Base-by-base conservation (phyloP, 2,888 invertebrate genomes). In the Alitta virens region DNA sequence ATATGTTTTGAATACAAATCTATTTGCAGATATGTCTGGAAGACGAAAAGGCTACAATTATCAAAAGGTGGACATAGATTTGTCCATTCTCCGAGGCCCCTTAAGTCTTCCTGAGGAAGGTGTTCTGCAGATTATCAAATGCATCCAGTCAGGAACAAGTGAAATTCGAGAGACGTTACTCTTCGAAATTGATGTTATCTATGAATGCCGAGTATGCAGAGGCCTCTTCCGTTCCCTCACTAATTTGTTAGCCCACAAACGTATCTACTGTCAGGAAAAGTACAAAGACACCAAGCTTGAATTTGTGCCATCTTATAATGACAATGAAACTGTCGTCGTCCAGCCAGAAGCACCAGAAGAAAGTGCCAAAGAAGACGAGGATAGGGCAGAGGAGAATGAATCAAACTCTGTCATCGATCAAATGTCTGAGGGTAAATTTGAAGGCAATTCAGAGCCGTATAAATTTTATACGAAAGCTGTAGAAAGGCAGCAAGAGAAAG, bases 201-300 rank as follows among this genome's bases (percentile, higher is more conserved):
- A 91, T 82, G 95, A 95, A 82, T 95, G 95, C 82, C 89, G 89
- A 80, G 87, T 90, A 23, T 95, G 95, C 77, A 86, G 90, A 40
- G 91, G 89, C 75, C 85, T 95, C 75, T 94, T 92, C 79, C 87
- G 94, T 71, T 91, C 91, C 78, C 84, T 94, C 68, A 89, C 90
- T 18, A 94, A 94, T 83, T 92, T 94, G 77, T 87, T 94, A 71
- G 89, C 91, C 40, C 95, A 95, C 80, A 95, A 95, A 83, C 86
- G 93, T 63, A 87, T 88, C 43, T 94, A 90, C 79, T 94, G 94
- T 43, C 14, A 52, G 26, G 24, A 51, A 16, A 49, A 49, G 26
- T 57, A n/a, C 49, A 2, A 49, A 27, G 49, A n/a, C 38, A 68
- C 50, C 46, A 63, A 18, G 63, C 62, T 5, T 52, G 51, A 51